These are phyloP conservation scores for Stramonita haemastoma DNA, from an alignment of 2,888 invertebrate species.

Conservation along the genomic window DNA sequence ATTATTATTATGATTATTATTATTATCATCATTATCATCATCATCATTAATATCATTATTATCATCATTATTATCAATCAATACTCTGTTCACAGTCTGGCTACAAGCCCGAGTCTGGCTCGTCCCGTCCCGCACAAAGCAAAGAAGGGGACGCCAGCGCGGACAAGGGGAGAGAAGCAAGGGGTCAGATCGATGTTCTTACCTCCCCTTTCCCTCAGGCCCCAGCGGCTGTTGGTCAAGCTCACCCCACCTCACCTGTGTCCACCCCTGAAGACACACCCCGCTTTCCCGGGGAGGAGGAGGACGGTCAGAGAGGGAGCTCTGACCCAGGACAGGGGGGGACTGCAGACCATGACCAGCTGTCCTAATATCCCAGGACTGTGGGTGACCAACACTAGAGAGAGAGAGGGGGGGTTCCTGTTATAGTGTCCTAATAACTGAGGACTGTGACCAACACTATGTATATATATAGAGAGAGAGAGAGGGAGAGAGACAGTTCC, in stretches of 20 bases:
- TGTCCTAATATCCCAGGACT: neutral
- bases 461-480: too few species aligned
- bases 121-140: neutral
- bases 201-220: neutral
- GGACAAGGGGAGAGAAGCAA: neutral
- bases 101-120: neutral
- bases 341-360: neutral
- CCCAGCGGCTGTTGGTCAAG: neutral
- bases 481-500: too few species aligned
- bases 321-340: neutral
- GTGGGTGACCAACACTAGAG: neutral
- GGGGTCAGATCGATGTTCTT: neutral
- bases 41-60: too few species aligned
- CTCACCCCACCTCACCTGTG: neutral
- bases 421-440: too few species aligned
- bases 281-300: neutral
- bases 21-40: too few species aligned
- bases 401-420: neutral
- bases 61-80: too few species aligned
- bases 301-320: neutral
- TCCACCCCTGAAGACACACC: slow-evolving; percentile 4
- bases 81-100: too few species aligned
- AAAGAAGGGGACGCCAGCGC: neutral
- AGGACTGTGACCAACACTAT: too few species aligned
- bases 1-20: too few species aligned